phyloP scores from a whole-genome alignment of 1,140 invertebrate species.

The Aplysia californica region DNA sequence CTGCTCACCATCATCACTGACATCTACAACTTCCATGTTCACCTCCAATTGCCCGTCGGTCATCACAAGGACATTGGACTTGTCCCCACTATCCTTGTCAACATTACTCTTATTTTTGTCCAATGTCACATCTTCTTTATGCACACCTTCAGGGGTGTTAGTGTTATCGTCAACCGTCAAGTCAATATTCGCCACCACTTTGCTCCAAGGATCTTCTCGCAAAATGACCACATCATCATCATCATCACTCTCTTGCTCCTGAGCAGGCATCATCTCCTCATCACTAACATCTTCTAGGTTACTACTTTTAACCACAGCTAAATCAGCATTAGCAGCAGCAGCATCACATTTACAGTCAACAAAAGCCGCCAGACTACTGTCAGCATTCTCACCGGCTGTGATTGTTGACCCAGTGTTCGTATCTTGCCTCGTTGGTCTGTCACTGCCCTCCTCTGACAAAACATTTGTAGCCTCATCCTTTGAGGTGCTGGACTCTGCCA shows the following conservation, averaged over 20 bases:
- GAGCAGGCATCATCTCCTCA: not conserved
- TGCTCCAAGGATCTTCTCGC: not conserved
- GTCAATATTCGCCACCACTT: not conserved
- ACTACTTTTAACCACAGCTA: not conserved
- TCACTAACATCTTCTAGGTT: slow-evolving; percentile 18
- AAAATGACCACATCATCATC: not conserved
- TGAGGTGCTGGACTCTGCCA: too few relatives aligned
- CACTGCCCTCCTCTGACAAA: too few relatives aligned
- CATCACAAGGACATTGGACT: too few relatives aligned
- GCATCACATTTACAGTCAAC: not conserved
- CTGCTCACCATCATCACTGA: not conserved
- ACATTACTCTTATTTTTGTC: too few relatives aligned
- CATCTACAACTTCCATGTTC: not conserved
- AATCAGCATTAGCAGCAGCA: not conserved
- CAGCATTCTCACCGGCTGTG: not conserved
- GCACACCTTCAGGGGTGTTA: too few relatives aligned
- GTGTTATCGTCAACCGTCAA: not conserved
- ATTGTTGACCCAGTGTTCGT: too few relatives aligned
- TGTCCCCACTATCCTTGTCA: too few relatives aligned
- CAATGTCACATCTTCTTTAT: too few relatives aligned
- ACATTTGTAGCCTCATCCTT: too few relatives aligned
- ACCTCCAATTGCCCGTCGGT: slow-evolving; percentile 1
- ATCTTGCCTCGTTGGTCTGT: too few relatives aligned
- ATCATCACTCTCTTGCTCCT: not conserved
- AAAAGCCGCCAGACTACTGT: not conserved